Evolutionary conservation across 1,140 invertebrate species (phyloP).

Genomic region (Lepidostoma basale): DNA sequence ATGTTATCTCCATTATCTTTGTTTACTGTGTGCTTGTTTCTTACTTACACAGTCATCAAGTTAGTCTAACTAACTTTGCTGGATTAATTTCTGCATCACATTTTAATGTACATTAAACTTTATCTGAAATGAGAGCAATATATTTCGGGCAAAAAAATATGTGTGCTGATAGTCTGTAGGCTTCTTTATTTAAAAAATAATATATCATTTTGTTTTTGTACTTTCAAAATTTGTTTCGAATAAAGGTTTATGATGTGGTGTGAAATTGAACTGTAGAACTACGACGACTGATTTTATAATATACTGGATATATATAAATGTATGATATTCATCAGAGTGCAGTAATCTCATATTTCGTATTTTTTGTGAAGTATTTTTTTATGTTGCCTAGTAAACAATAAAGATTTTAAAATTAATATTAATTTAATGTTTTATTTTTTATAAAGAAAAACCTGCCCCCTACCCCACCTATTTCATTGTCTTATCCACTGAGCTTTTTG

Average conservation of each 20-base stretch:
- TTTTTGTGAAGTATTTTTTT: conserved; percentile 43
- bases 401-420: conserved; percentile 29
- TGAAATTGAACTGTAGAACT: conserved; percentile 13
- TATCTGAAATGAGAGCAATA: too few relatives aligned
- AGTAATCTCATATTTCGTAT: conserved; percentile 33
- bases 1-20: too few relatives aligned
- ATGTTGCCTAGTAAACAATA: conserved; percentile 43
- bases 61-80: too few relatives aligned
- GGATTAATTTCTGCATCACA: too few relatives aligned
- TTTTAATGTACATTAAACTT: too few relatives aligned
- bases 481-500: too few relatives aligned
- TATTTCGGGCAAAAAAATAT: conserved; percentile 1
- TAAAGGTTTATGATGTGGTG: conserved; percentile 5
- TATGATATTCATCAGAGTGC: conserved; percentile 18
- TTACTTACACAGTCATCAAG: too few relatives aligned
- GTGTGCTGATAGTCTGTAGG: conserved; percentile 3
- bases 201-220: background rate
- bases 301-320: background rate
- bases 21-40: too few relatives aligned
- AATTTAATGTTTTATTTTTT: background rate
- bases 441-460: too few relatives aligned
- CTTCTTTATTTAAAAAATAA: background rate
- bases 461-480: too few relatives aligned
- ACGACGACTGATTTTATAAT: conserved; percentile 36
- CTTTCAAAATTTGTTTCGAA: too few relatives aligned